These are phyloP conservation scores for Melospiza georgiana DNA, from an alignment of 2,113 vertebrate species.

Conservation along the genomic window DNA sequence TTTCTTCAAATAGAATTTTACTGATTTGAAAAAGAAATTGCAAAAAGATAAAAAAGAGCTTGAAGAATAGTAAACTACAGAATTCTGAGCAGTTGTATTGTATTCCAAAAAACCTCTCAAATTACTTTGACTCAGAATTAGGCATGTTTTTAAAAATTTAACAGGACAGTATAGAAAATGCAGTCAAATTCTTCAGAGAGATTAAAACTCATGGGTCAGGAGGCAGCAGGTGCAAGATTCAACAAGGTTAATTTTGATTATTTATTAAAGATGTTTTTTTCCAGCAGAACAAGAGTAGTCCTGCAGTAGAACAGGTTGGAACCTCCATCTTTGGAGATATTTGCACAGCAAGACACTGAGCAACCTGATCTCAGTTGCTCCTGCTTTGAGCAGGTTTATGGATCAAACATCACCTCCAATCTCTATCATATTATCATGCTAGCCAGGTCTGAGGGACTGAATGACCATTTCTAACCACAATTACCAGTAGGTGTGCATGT, in stretches of 20 bases:
- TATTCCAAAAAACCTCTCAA: background rate
- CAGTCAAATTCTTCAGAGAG: background rate
- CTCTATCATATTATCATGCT: background rate
- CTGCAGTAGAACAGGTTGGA: background rate
- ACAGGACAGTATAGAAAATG: background rate
- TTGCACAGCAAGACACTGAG: background rate
- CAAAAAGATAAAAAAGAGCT: background rate
- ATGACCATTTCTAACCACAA: background rate
- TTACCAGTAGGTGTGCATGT: rapidly evolving
- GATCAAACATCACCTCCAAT: background rate
- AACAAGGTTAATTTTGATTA: background rate
- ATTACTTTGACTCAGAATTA: background rate
- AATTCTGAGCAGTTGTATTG: background rate
- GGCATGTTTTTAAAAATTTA: background rate
- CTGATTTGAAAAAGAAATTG: background rate
- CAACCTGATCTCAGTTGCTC: background rate
- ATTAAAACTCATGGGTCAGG: background rate
- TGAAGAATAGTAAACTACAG: background rate
- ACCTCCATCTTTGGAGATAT: background rate
- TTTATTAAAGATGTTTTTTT: background rate
- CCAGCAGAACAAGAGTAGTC: background rate
- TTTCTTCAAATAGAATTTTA: background rate
- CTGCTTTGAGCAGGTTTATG: background rate
- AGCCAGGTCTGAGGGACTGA: background rate
- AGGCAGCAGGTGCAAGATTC: background rate